Percentiles rank a stretch among this genome's conserved stretches.
Conservation (phyloP, 1,140 invertebrate species). For the Philotrypesis tridentata region DNA sequence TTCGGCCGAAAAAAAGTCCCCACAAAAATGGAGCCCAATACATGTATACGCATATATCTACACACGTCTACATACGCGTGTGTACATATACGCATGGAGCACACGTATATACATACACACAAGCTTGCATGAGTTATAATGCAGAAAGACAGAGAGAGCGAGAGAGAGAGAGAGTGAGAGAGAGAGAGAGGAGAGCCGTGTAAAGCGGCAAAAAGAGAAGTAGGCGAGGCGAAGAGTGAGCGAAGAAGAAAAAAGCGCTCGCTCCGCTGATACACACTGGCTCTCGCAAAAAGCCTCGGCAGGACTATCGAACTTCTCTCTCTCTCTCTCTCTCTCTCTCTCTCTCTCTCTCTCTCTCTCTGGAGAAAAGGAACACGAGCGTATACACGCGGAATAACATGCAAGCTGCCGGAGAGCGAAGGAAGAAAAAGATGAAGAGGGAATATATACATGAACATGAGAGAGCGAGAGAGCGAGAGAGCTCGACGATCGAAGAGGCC, state of each 20-base stretch:
- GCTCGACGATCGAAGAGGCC: constrained; percentile 59
- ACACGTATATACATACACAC: neutral
- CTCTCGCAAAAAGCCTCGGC: constrained; percentile 7
- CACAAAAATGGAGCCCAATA: constrained; percentile 16
- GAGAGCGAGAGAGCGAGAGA: constrained; percentile 45
- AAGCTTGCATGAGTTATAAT: neutral
- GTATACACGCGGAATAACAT: constrained; percentile 7
- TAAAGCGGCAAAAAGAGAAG: neutral
- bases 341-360: constrained; percentile 38
- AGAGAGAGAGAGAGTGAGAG: constrained; percentile 16
- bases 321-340: constrained; percentile 9
- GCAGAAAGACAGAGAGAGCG: neutral
- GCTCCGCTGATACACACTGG: neutral
- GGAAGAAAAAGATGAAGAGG: constrained; percentile 29
- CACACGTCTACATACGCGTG: too few species aligned
- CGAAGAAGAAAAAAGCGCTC: constrained; percentile 21
- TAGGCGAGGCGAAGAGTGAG: neutral
- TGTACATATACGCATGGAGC: too few species aligned
- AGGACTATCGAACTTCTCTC: neutral
- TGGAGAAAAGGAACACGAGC: constrained; percentile 30
- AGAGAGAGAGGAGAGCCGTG: too few species aligned
- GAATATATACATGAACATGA: constrained; percentile 26
- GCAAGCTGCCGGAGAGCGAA: constrained; percentile 10
- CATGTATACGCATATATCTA: constrained; percentile 15
- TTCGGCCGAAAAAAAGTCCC: neutral